These are phyloP conservation scores for Pseudorasbora parva DNA, from an alignment of 2,113 vertebrate species.

Conservation along the genomic window DNA sequence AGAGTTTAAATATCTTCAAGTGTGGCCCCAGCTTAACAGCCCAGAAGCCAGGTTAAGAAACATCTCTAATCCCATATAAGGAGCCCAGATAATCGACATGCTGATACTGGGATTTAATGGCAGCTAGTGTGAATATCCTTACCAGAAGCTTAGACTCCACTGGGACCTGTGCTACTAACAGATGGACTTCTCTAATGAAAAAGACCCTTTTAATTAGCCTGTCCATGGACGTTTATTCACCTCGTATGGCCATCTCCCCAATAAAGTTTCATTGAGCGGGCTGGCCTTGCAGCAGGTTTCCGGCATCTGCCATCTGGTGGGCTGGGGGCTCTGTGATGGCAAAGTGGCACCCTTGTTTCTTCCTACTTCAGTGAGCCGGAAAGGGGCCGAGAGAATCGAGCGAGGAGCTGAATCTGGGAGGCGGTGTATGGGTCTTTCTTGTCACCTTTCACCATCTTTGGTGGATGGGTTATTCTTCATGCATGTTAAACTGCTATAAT, in stretches of 20 bases:
- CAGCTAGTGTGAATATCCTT: constrained; percentile 63
- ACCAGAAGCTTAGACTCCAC: constrained; percentile 69
- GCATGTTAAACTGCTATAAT: constrained; percentile 19
- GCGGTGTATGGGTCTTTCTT: constrained; percentile 49
- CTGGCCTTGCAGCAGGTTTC: constrained; percentile 75
- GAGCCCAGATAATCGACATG: constrained; percentile 63
- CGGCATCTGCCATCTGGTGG: constrained; percentile 88
- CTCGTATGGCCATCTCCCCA: constrained; percentile 69
- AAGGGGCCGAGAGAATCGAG: constrained; percentile 69
- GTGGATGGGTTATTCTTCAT: constrained; percentile 43
- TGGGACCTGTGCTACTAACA: constrained; percentile 78
- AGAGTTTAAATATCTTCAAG: too few species aligned
- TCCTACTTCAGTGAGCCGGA: constrained; percentile 80
- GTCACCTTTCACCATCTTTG: constrained; percentile 57
- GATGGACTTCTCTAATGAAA: constrained; percentile 86
- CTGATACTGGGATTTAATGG: constrained; percentile 50
- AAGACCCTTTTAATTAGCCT: constrained; percentile 87
- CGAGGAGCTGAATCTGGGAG: constrained; percentile 48
- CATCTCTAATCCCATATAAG: constrained; percentile 60
- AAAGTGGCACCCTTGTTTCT: constrained; percentile 67
- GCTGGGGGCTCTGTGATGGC: constrained; percentile 73
- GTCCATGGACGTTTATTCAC: constrained; percentile 84
- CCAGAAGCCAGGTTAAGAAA: too few species aligned
- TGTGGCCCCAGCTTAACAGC: too few species aligned
- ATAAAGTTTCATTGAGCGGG: constrained; percentile 81